These are phyloP conservation scores for Crocallis elinguaria DNA, from an alignment of 2,888 invertebrate species.

Conservation along the genomic window DNA sequence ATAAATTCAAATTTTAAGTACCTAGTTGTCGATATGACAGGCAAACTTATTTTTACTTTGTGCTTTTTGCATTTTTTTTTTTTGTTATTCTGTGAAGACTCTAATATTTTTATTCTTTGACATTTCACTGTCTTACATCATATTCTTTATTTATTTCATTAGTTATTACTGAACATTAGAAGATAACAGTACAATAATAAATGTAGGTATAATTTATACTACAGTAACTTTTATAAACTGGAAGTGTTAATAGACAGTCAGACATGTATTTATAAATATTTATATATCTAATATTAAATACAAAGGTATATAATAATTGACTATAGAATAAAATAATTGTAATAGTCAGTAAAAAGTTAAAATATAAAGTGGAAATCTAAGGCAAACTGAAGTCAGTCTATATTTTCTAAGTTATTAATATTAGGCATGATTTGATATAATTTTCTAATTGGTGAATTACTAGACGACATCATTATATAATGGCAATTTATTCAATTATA, in stretches of 20 bases:
- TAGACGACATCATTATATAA: background rate
- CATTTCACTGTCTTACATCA: background rate
- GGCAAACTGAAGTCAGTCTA: conserved; percentile 59
- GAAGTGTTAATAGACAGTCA: conserved; percentile 33
- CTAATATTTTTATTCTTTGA: background rate
- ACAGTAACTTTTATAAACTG: conserved; percentile 18
- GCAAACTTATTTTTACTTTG: no score
- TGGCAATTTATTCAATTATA: background rate
- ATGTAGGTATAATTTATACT: background rate
- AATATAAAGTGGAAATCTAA: conserved; percentile 35
- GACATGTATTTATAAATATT: conserved; percentile 12
- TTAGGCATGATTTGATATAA: conserved; percentile 5
- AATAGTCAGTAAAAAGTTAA: conserved; percentile 19
- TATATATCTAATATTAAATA: conserved; percentile 12
- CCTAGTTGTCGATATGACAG: no score
- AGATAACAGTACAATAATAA: background rate
- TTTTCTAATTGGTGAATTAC: background rate
- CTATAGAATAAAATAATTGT: conserved; percentile 34
- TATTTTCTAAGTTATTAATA: conserved; percentile 39
- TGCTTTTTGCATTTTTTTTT: no score
- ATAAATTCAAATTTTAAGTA: no score
- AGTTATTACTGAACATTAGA: background rate
- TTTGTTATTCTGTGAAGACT: no score
- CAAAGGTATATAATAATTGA: conserved; percentile 38
- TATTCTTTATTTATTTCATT: background rate